Conservation (phyloP, 2,797 vertebrate genomes). For the Apodemus agrarius region DNA sequence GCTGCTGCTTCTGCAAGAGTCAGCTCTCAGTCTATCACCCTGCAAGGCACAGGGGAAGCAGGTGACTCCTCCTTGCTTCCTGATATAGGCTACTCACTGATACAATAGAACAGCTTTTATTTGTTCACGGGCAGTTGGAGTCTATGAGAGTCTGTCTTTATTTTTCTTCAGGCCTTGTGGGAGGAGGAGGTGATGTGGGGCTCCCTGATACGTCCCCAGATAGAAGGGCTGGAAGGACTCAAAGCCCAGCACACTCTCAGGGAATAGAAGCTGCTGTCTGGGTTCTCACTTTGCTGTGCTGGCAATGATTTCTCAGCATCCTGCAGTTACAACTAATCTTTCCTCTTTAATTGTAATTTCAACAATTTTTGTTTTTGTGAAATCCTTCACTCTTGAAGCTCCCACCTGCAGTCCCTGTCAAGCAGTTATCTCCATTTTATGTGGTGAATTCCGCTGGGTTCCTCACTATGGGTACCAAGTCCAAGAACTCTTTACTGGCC, state of each 20-base stretch:
- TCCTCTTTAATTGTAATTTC: slow-evolving; percentile 83
- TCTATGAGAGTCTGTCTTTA: background rate
- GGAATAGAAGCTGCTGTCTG: slow-evolving; percentile 59
- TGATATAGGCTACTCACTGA: rapidly evolving
- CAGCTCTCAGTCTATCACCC: rapidly evolving
- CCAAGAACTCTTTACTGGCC: slow-evolving; percentile 88
- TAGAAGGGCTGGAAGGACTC: background rate
- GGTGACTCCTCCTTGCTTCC: background rate
- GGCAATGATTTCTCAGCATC: slow-evolving; percentile 67
- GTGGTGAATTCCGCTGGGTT: slow-evolving; percentile 85
- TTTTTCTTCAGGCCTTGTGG: background rate
- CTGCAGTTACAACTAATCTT: slow-evolving; percentile 77
- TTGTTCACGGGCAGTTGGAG: slow-evolving; percentile 54
- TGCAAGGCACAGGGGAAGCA: background rate
- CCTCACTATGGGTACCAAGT: slow-evolving; percentile 84
- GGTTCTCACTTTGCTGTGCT: slow-evolving; percentile 55
- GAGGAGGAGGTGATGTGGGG: background rate
- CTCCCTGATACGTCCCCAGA: slow-evolving; percentile 41
- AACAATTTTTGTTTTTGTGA: slow-evolving; percentile 81
- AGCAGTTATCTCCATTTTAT: slow-evolving; percentile 73
- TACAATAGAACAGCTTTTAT: background rate
- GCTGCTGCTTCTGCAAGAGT: background rate
- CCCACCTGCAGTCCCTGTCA: slow-evolving; percentile 81
- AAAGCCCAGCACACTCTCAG: slow-evolving; percentile 53
- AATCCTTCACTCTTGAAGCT: slow-evolving; percentile 83